Conservation (phyloP, 2,888 invertebrate genomes). For the Colletes collaris region DNA sequence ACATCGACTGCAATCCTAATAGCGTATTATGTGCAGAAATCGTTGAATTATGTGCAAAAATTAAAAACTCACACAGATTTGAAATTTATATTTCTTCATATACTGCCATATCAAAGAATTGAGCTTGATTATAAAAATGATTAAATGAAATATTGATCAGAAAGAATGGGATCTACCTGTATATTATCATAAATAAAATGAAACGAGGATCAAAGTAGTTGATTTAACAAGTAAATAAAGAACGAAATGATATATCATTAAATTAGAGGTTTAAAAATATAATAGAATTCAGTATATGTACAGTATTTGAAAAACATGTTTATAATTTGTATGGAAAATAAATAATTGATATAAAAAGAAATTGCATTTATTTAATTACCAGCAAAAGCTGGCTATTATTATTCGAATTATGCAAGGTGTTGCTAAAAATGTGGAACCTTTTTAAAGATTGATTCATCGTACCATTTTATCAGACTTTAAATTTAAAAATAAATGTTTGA, state of each 20-base stretch:
- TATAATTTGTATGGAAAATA: slow-evolving; percentile 91
- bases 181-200: slow-evolving; percentile 82
- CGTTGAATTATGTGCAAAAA: slow-evolving; percentile 29
- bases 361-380: slow-evolving; percentile 9
- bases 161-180: slow-evolving; percentile 78
- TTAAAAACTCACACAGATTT: slow-evolving; percentile 30
- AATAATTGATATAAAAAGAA: slow-evolving; percentile 82
- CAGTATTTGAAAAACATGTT: slow-evolving; percentile 93
- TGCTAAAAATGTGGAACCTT: no score
- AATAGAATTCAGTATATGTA: slow-evolving; percentile 86
- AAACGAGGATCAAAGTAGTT: slow-evolving; percentile 83
- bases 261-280: slow-evolving; percentile 83
- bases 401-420: no score
- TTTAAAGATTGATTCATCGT: no score
- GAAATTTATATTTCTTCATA: slow-evolving; percentile 84
- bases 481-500: no score
- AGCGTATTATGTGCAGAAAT: slow-evolving; percentile 22
- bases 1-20: slow-evolving; percentile 33
- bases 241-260: slow-evolving; percentile 84
- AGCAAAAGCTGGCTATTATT: neutral
- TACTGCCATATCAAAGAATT: slow-evolving; percentile 87
- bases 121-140: slow-evolving; percentile 81
- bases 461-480: no score
- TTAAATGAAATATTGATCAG: slow-evolving; percentile 71
- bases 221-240: slow-evolving; percentile 82